Percentiles rank a stretch among this genome's conserved stretches.
phyloP scores from a whole-genome alignment of 2,797 vertebrate species.

The Dryobates pubescens region DNA sequence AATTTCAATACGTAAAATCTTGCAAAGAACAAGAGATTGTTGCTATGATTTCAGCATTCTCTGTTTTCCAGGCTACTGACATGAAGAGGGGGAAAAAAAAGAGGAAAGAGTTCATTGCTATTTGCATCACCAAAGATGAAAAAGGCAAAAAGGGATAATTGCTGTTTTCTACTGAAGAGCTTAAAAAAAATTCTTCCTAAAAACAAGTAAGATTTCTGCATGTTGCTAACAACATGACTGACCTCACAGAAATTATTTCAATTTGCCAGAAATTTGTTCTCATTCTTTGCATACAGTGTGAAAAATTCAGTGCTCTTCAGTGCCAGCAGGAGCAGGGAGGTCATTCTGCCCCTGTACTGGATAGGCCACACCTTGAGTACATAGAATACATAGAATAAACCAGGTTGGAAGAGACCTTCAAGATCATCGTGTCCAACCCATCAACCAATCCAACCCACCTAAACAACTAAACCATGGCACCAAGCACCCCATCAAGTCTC shows the following conservation, averaged over 20 bases:
- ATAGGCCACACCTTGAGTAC: no score
- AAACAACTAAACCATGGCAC: no score
- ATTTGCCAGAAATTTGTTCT: slow-evolving; percentile 66
- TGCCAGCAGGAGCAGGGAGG: no score
- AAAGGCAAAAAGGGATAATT: background rate
- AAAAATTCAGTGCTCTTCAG: background rate
- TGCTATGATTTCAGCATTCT: background rate
- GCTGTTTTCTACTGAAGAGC: slow-evolving; percentile 36
- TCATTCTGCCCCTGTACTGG: no score
- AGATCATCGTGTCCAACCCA: no score
- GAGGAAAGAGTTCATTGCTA: background rate
- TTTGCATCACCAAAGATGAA: background rate
- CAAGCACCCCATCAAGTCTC: no score
- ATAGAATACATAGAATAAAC: no score
- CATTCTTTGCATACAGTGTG: slow-evolving; percentile 29
- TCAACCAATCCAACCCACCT: no score
- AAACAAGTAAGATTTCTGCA: slow-evolving; percentile 56
- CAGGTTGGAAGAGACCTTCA: no score
- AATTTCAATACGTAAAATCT: background rate
- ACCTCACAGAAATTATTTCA: slow-evolving; percentile 70
- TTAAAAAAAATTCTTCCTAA: slow-evolving; percentile 43
- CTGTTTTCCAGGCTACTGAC: background rate
- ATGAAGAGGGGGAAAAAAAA: background rate
- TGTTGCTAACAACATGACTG: slow-evolving; percentile 19
- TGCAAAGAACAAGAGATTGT: background rate